phyloP scores from a whole-genome alignment of 2,888 invertebrate species.

The Hololepta plana region DNA sequence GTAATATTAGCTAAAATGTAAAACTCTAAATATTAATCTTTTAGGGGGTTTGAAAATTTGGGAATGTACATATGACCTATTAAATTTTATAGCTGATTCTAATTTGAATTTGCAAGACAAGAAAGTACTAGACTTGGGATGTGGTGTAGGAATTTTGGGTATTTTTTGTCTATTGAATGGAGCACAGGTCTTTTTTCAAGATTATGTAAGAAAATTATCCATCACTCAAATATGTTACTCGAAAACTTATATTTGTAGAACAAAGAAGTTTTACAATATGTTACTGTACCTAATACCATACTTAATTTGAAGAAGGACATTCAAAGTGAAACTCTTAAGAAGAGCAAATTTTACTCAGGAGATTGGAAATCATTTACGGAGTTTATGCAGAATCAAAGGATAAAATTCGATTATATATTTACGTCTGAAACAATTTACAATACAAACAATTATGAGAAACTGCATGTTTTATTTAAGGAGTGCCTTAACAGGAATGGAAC shows the following conservation, averaged over 20 bases:
- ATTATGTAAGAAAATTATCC: constrained; percentile 54
- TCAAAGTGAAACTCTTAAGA: constrained; percentile 17
- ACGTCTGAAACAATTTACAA: constrained; percentile 93
- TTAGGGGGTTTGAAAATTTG: constrained; percentile 90
- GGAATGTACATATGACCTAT: constrained; percentile 81
- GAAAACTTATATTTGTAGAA: constrained; percentile 43
- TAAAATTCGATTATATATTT: constrained; percentile 63
- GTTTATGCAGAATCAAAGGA: constrained; percentile 38
- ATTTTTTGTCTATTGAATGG: constrained; percentile 51
- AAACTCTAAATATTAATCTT: not conserved
- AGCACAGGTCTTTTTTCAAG: constrained; percentile 70
- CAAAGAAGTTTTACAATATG: constrained; percentile 55
- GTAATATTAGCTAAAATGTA: not conserved
- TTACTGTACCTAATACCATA: constrained; percentile 69
- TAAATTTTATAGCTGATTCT: constrained; percentile 38
- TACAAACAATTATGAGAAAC: constrained; percentile 54
- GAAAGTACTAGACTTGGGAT: constrained; percentile 73
- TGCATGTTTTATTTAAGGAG: constrained; percentile 47
- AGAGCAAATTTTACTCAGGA: constrained; percentile 43
- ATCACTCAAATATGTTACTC: constrained; percentile 2
- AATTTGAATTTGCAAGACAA: constrained; percentile 29
- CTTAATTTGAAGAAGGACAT: constrained; percentile 38
- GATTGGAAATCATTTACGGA: constrained; percentile 40
- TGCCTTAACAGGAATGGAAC: constrained; percentile 41
- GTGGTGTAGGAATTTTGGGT: constrained; percentile 83